Evolutionary conservation across 2,888 invertebrate species (phyloP).

Genomic region (Sthenelais limicola): DNA sequence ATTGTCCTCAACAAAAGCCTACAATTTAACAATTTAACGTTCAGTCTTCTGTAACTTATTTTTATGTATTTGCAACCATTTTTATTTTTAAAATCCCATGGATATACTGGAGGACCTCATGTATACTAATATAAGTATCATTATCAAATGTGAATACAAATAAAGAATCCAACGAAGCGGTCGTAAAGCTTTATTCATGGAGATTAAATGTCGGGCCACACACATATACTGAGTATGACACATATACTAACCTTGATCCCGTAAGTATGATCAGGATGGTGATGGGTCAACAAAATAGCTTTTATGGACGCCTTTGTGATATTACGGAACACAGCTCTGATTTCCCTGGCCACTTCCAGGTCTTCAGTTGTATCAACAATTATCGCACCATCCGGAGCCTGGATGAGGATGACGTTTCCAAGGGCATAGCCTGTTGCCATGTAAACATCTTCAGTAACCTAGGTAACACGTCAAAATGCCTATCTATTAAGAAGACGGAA

Average conservation of each 20-base stretch:
- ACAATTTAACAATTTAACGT: too few relatives aligned
- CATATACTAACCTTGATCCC: slow-evolving; percentile 61
- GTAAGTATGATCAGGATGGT: slow-evolving; percentile 63
- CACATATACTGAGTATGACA: too few relatives aligned
- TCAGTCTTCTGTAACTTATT: too few relatives aligned
- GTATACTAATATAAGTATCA: too few relatives aligned
- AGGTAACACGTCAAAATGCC: slow-evolving; percentile 12
- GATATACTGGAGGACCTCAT: too few relatives aligned
- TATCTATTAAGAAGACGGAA: too few relatives aligned
- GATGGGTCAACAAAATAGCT: slow-evolving; percentile 65
- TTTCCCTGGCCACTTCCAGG: slow-evolving; percentile 53
- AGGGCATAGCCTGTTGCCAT: slow-evolving; percentile 64
- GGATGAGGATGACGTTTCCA: slow-evolving; percentile 62
- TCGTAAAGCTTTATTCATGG: not conserved
- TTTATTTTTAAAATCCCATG: too few relatives aligned
- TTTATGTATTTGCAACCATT: too few relatives aligned
- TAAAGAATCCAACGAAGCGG: not conserved
- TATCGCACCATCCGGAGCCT: slow-evolving; percentile 58
- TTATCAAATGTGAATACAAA: too few relatives aligned
- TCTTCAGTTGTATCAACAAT: slow-evolving; percentile 66
- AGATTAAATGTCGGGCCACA: too few relatives aligned
- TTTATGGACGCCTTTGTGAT: slow-evolving; percentile 59
- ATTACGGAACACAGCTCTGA: slow-evolving; percentile 58
- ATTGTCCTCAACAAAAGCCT: too few relatives aligned
- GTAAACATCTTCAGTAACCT: slow-evolving; percentile 63